These are phyloP conservation scores for Drosophila mettleri DNA, from an alignment of 2,888 invertebrate species.

Conservation along the genomic window DNA sequence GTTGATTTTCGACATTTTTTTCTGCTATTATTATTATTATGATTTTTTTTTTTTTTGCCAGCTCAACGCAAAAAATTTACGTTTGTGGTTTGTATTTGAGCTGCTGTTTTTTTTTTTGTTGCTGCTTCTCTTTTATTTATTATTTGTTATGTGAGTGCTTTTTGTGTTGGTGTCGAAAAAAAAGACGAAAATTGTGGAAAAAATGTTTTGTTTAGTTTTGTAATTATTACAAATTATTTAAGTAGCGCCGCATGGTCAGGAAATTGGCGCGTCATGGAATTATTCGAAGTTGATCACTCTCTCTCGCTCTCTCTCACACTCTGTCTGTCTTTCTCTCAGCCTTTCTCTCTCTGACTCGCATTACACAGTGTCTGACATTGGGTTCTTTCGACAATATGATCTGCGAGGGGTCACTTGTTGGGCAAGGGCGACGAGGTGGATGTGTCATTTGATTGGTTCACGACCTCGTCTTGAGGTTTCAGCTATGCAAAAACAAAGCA, in stretches of 20 bases:
- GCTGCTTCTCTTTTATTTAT: constrained; percentile 4
- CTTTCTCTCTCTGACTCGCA: constrained; percentile 14
- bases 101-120: constrained; percentile 17
- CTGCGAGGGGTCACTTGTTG: background rate
- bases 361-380: constrained; percentile 44
- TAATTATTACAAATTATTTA: constrained; percentile 52
- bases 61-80: constrained; percentile 26
- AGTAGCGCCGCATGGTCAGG: constrained; percentile 37
- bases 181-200: background rate
- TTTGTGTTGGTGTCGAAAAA: constrained; percentile 26
- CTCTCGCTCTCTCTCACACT: background rate
- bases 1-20: constrained; percentile 5
- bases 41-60: constrained; percentile 34
- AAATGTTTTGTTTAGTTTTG: constrained; percentile 52
- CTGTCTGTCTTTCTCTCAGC: background rate
- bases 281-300: constrained; percentile 16
- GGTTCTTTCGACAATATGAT: constrained; percentile 9
- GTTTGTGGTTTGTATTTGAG: constrained; percentile 30
- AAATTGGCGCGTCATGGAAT: constrained; percentile 47
- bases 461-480: constrained; percentile 51
- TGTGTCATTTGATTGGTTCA: constrained; percentile 48
- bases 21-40: too few species aligned
- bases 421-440: background rate
- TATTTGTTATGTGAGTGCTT: constrained; percentile 15
- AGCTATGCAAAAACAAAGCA: constrained; percentile 18